Percentiles rank a stretch among this genome's conserved stretches.
phyloP scores from a whole-genome alignment of 1,140 invertebrate genomes.

The Pseudomyrmex gracilis region DNA sequence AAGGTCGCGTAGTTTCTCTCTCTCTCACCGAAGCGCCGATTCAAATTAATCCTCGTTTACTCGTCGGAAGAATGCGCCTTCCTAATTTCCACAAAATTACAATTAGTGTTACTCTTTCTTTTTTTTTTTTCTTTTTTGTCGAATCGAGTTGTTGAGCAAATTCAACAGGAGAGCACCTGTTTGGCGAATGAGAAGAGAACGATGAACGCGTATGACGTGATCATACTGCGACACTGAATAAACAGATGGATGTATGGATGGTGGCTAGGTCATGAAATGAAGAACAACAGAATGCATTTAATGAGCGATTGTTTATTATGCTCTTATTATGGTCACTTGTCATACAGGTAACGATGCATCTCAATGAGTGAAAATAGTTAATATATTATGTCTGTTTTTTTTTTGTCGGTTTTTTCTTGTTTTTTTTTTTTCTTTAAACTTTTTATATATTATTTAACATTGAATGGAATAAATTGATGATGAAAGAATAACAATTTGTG shows the following conservation, averaged over 20 bases:
- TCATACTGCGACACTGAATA: slow-evolving; percentile 75
- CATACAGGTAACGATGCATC: slow-evolving; percentile 86
- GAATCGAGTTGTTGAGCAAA: no score
- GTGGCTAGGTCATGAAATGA: slow-evolving; percentile 86
- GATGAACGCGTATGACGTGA: slow-evolving; percentile 69
- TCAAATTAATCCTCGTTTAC: no score
- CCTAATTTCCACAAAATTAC: slow-evolving; percentile 78
- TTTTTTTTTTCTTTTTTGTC: no score
- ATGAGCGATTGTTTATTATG: slow-evolving; percentile 87
- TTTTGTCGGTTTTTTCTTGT: slow-evolving; percentile 62
- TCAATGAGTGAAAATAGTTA: slow-evolving; percentile 87
- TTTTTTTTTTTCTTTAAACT: slow-evolving; percentile 64
- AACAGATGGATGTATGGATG: slow-evolving; percentile 78
- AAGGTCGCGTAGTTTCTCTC: slow-evolving; percentile 21
- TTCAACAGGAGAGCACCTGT: slow-evolving; percentile 17
- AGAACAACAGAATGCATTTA: slow-evolving; percentile 87
- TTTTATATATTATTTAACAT: slow-evolving; percentile 86
- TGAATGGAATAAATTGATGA: slow-evolving; percentile 85
- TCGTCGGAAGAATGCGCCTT: slow-evolving; percentile 26
- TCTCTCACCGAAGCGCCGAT: not conserved
- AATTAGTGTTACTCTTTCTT: slow-evolving; percentile 6
- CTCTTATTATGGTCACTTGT: slow-evolving; percentile 86
- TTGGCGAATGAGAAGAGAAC: slow-evolving; percentile 64
- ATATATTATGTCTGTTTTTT: slow-evolving; percentile 83
- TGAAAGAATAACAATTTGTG: slow-evolving; percentile 85